Evolutionary conservation across 2,888 invertebrate genomes (phyloP), one percentile per base, ranked within the genome.

Genomic region (Chalcis sispes): DNA sequence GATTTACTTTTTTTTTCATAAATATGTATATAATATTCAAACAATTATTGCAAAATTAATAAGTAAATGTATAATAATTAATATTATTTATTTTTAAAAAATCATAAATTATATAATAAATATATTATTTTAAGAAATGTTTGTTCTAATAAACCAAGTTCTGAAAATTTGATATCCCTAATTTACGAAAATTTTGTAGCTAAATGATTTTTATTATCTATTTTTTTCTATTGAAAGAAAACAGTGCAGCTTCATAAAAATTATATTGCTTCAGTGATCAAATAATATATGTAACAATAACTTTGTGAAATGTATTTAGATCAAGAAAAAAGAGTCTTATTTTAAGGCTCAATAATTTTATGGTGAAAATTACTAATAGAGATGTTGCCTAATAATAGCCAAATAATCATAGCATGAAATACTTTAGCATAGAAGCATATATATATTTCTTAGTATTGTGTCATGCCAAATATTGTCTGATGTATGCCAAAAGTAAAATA

Each of bases 401-500:
- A 75, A 75, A 64, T 72, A 69, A 62, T 5, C 13, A 58, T 66
- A 72, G 42, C 72, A 67, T 23, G 62, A 69, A 67, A 70, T 46
- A 64, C 62, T 56, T 71, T 77, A 77, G 66, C 23, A 65, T 75
- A 77, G 66, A 40, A 56, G 48, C 65, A 65, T 73, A 36, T 54
- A 66, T 71, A 66, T 71, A 77, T 75, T 75, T 72, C 54, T 50
- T 77, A 75, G 72, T 40, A 77, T 52, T 75, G 72, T 75, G 67
- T 74, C 75, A 79, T 79, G 80, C 77, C 79, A 82, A 80, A 80
- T 79, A 80, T 77, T 77, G 67, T 72, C 75, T 72, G 75, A 65
- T 71, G 77, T 79, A 75, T 82, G 77, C 76, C 77, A 79, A 77
- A 74, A 59, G 29, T 42, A 71, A 77, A n/a, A 8, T 15, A 20